These are phyloP conservation scores for Anguilla megastoma DNA, from an alignment of 2,797 vertebrate species.

Conservation along the genomic window DNA sequence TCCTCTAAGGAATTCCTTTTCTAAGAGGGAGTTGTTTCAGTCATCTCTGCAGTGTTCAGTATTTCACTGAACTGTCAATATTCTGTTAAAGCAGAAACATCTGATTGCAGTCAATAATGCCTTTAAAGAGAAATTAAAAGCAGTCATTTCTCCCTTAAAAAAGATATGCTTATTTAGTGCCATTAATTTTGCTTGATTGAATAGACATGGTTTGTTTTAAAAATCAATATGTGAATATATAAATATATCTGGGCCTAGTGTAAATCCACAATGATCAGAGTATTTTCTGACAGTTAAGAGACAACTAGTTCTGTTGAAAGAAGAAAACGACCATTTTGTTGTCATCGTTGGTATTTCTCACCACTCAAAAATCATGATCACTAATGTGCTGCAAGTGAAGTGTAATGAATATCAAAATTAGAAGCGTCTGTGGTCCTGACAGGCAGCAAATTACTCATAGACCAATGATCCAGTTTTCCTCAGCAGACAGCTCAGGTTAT, in stretches of 20 bases:
- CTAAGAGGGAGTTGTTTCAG: neutral
- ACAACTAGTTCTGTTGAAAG: neutral
- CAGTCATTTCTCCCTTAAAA: neutral
- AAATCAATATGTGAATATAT: neutral
- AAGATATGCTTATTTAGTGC: neutral
- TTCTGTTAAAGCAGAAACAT: neutral
- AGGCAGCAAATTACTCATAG: neutral
- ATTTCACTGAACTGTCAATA: neutral
- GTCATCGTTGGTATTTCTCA: neutral
- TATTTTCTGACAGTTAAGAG: neutral
- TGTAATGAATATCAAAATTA: conserved; percentile 1
- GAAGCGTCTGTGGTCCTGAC: neutral
- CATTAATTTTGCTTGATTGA: neutral
- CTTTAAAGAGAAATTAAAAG: neutral
- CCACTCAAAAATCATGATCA: neutral
- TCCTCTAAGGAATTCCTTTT: neutral
- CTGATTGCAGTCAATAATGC: neutral
- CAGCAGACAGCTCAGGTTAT: neutral
- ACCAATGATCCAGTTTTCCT: neutral
- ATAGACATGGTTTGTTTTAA: neutral
- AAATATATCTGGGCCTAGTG: neutral
- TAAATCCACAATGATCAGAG: neutral
- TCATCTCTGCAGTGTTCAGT: neutral
- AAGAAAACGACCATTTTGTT: neutral
- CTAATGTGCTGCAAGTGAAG: neutral